Base-by-base conservation (phyloP, 1,140 invertebrate species). In the Drosophila rhopaloa region DNA sequence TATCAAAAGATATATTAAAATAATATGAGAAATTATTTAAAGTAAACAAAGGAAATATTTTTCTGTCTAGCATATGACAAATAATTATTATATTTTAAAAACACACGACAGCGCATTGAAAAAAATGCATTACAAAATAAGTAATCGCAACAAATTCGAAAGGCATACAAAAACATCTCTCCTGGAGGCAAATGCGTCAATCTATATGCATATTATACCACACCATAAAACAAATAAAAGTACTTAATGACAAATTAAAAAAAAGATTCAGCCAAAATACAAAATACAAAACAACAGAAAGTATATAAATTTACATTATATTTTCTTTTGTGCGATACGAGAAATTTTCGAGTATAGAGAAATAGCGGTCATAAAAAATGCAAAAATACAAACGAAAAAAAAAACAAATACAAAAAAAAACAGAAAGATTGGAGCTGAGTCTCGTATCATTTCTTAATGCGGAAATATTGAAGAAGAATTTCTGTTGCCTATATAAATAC, bases 401-500 rank as follows among this genome's bases (percentile, higher is more conserved):
- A 24, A 68, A 11, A 44, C 38, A 50, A 46, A 70, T 8, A 32
- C 29, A 32, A 13, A 47, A 27, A 48, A 24, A 48, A 27, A 67
- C 24, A 24, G 24, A 51, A 8, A 71, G 44, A 73, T 61, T 27
- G 63, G 41, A 14, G 41, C 56, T 4, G 76, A 84, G 37, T 66
- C n/a, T 10, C 73, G 61, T 81, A 71, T 85, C 77, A 73, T 79
- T 79, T 79, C 63, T 86, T 86, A 73, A 86, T 89, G 83, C 83
- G 83, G 83, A 88, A 88, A 88, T 89, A 88, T 88, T 76, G 84
- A 65, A 59, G 80, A 83, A 80, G 74, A 72, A 86, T 79, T 85
- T 65, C 19, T 55, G 62, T 43, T 70, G 62, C 72, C 48, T 63
- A 56, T 60, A 67, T 55, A 40, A 58, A 29, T 32, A 46, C 27